phyloP scores from a whole-genome alignment of 1,140 invertebrate species.

The Lanistes nyassanus region DNA sequence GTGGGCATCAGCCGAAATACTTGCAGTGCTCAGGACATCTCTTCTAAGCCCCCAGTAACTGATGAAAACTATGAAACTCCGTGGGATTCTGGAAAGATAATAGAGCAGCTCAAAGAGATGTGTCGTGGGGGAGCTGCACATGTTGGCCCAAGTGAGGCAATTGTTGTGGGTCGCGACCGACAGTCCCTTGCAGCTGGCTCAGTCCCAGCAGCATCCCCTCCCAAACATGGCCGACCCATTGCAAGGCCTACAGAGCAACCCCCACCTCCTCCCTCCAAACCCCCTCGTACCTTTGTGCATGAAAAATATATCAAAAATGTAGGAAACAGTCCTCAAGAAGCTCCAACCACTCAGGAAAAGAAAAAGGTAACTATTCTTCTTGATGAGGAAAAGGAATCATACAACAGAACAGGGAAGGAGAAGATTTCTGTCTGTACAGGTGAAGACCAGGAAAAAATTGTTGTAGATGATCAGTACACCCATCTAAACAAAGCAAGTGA shows the following conservation, averaged over 20 bases:
- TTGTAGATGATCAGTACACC: too few relatives aligned
- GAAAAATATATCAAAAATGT: slow-evolving; percentile 46
- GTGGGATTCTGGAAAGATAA: slow-evolving; percentile 15
- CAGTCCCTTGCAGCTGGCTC: too few relatives aligned
- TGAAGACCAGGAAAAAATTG: too few relatives aligned
- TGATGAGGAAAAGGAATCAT: too few relatives aligned
- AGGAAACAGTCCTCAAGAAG: background rate
- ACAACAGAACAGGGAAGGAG: too few relatives aligned
- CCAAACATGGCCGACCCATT: background rate
- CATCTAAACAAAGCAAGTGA: too few relatives aligned
- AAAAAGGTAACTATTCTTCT: too few relatives aligned
- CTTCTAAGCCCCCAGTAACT: background rate
- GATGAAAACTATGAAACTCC: slow-evolving; percentile 12
- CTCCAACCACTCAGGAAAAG: too few relatives aligned
- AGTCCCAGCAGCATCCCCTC: background rate
- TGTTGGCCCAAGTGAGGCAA: too few relatives aligned
- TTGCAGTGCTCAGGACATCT: background rate
- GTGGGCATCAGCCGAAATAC: background rate
- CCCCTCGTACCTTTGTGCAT: slow-evolving; percentile 75
- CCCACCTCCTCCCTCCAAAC: slow-evolving; percentile 72
- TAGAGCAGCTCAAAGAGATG: slow-evolving; percentile 11
- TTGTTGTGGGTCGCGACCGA: too few relatives aligned
- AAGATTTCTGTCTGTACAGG: too few relatives aligned
- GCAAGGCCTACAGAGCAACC: slow-evolving; percentile 9
- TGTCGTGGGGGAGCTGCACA: background rate